These are phyloP conservation scores for Cephalopholis sonnerati DNA, from an alignment of 2,113 vertebrate species.

Conservation along the genomic window DNA sequence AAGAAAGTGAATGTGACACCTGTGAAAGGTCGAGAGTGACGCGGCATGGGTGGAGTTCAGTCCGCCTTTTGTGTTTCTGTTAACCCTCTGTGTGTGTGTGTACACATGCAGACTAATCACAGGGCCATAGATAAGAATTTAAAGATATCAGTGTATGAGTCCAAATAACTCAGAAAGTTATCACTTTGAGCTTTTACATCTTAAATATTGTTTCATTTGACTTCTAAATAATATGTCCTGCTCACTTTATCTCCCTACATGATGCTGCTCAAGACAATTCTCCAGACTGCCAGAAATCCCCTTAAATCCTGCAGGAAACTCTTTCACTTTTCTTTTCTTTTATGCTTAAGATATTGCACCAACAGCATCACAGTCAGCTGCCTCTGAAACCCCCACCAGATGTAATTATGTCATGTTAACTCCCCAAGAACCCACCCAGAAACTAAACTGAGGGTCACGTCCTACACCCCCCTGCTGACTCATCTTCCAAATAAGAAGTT, in stretches of 20 bases:
- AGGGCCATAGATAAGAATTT: not conserved
- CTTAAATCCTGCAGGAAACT: not conserved
- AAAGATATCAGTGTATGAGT: not conserved
- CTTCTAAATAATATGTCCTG: not conserved
- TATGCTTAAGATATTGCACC: not conserved
- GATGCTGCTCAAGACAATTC: not conserved
- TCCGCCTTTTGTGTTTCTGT: not conserved
- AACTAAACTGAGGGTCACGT: not conserved
- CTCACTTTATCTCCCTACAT: not conserved
- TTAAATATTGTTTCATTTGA: not conserved
- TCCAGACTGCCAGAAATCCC: not conserved
- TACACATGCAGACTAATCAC: not conserved
- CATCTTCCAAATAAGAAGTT: not conserved
- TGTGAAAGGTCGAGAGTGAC: slow-evolving; percentile 61
- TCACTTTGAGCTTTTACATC: too few relatives aligned
- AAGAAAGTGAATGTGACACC: slow-evolving; percentile 56
- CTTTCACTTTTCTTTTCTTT: not conserved
- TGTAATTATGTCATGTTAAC: not conserved
- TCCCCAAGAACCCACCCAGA: slow-evolving; percentile 2
- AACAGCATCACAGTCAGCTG: not conserved
- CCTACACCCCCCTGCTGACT: not conserved
- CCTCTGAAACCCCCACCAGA: not conserved
- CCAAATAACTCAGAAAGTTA: not conserved
- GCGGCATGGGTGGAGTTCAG: slow-evolving; percentile 61
- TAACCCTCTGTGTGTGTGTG: slow-evolving; percentile 30